Evolutionary conservation across 2,888 invertebrate species (phyloP), one percentile per base, ranked within the genome.

Genomic region (Aplocera efformata): DNA sequence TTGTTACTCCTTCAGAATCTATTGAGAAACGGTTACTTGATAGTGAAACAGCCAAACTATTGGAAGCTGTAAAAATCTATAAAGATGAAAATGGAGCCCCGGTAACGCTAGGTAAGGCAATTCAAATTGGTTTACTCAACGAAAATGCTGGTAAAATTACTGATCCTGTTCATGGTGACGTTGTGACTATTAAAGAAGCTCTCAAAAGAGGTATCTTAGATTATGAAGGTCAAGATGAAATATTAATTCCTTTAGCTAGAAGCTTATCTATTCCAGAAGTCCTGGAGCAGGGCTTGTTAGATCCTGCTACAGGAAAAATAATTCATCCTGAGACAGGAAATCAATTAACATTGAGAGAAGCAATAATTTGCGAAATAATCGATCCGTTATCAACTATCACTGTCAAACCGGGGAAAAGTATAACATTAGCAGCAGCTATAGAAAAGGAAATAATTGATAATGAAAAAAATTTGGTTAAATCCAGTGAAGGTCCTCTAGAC

Each of bases 291-390:
- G 98, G 98, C 31, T 90, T 97, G 21, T 90, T 97, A 53, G 94
- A 95, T 70, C 91, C 91, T 3, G 77, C 81, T 20, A 91, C 91
- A 7, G 91, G 92, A 48, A 94, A 93, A 79, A 92, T 96, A 43
- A 91, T 97, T 53, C 97, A 97, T 75, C 96, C 97, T 1, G 96
- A 96, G 81, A 94, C 95, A 10, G 97, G 97, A 1, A 91, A 89
- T 54, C 91, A 92, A 48, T 85, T 97, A 35, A 92, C 93, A 39
- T 85, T 97, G 47, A 90, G 92, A 57, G 94, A 97, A 89, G 96
- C 97, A 13, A 94, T 98, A 33, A 91, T 94, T 58, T 95, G 95
- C 72, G 97, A 97, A 63, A 93, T 97, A 56, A 91, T 97, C 32
- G 96, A 98, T 86, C 93, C 96, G 0, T 79, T 93, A 36, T 94